phyloP scores from a whole-genome alignment of 2,797 vertebrate genomes.

The Pogonophryne albipinna region DNA sequence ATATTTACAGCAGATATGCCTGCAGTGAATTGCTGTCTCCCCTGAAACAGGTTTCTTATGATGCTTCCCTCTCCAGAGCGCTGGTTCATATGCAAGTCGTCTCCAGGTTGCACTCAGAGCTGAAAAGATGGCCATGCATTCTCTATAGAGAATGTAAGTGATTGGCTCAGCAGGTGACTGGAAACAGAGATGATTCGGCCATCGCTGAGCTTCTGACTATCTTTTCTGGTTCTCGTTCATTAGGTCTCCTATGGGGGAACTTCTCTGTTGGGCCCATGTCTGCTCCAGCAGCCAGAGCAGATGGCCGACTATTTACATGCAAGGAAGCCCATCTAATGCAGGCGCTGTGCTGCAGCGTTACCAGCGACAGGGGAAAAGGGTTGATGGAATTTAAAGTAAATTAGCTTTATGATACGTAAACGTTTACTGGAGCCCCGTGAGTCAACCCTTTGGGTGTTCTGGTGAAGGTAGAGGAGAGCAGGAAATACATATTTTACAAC shows the following conservation, averaged over 20 bases:
- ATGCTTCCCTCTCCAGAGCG: conserved; percentile 39
- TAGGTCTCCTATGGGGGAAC: conserved; percentile 63
- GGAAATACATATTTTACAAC: conserved; percentile 9
- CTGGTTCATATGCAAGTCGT: conserved; percentile 52
- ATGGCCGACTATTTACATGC: conserved; percentile 75
- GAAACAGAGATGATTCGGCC: conserved; percentile 52
- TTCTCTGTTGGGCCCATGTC: conserved; percentile 66
- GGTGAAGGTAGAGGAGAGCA: conserved; percentile 12
- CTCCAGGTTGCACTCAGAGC: conserved; percentile 33
- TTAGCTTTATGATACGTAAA: conserved; percentile 72
- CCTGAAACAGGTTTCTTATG: conserved; percentile 33
- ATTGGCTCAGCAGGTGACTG: conserved; percentile 47
- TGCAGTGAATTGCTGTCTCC: conserved; percentile 38
- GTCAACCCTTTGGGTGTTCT: conserved; percentile 42
- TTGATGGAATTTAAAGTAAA: conserved; percentile 77
- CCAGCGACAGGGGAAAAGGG: conserved; percentile 53
- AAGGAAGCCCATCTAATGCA: conserved; percentile 69
- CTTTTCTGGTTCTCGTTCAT: conserved; percentile 50
- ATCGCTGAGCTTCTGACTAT: conserved; percentile 50
- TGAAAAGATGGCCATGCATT: conserved; percentile 35
- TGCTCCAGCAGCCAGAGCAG: conserved; percentile 62
- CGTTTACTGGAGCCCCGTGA: conserved; percentile 55
- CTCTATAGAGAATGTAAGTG: conserved; percentile 38
- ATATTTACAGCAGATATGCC: conserved; percentile 56
- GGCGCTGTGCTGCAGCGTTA: conserved; percentile 55